Evolutionary conservation across 2,797 vertebrate genomes (phyloP).

Genomic region (Lerista edwardsae): DNA sequence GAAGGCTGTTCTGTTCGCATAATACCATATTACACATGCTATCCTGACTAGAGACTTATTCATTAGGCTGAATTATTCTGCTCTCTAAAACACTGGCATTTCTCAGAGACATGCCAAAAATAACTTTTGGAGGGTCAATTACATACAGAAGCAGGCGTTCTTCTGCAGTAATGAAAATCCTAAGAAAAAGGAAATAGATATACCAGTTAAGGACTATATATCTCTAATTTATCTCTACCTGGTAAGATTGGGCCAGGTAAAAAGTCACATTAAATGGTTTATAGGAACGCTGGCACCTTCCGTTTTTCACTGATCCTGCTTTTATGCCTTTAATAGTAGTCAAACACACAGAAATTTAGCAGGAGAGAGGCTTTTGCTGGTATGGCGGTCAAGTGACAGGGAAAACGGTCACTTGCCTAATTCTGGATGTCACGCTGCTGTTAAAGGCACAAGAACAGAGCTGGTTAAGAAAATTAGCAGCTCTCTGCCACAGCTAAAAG

Average conservation of each 20-base stretch:
- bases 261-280: neutral
- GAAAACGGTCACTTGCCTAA: neutral
- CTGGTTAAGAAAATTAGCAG: neutral
- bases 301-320: neutral
- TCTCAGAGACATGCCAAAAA: neutral
- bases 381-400: neutral
- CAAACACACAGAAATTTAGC: neutral
- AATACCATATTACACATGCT: neutral
- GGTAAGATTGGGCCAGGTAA: too few relatives aligned
- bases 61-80: constrained; percentile 34
- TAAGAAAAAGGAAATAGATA: neutral
- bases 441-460: neutral
- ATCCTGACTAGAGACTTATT: constrained; percentile 18
- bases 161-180: neutral
- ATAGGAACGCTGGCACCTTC: neutral
- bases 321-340: neutral
- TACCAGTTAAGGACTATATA: too few relatives aligned
- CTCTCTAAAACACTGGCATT: neutral
- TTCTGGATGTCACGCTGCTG: too few relatives aligned
- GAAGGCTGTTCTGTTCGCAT: neutral
- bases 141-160: neutral
- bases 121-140: constrained; percentile 20
- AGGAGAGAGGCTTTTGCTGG: neutral
- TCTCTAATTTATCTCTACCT: neutral
- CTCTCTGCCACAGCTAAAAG: neutral